A percentile compares a stretch with the other conserved stretches of the same genome.
These are phyloP conservation scores for Arenaria interpres DNA, from an alignment of 2,113 vertebrate genomes.

Conservation along the genomic window DNA sequence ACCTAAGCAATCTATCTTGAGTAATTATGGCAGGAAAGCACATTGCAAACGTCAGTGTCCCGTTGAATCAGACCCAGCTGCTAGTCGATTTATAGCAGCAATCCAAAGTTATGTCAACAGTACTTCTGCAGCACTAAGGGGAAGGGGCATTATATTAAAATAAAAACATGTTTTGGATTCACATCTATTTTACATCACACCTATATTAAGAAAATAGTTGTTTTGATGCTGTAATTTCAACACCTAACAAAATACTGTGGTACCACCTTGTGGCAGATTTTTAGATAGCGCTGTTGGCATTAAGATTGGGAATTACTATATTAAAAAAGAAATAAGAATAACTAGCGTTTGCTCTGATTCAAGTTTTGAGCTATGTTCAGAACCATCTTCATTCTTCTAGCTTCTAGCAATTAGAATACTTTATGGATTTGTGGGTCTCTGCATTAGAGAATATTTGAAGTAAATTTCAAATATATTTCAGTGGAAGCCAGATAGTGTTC, in stretches of 20 bases:
- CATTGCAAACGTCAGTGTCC: fast-evolving
- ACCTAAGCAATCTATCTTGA: not conserved
- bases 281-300: not conserved
- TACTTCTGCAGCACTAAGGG: not conserved
- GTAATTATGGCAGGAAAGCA: not conserved
- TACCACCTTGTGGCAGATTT: conserved; percentile 59
- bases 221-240: not conserved
- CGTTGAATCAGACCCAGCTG: not conserved
- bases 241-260: not conserved
- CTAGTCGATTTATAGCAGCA: not conserved
- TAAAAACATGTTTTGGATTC: not conserved
- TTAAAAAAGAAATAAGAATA: not conserved
- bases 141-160: not conserved
- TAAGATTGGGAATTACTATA: not conserved
- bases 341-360: not conserved
- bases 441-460: not conserved
- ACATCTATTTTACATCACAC: not conserved
- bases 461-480: not conserved
- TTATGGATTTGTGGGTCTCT: not conserved
- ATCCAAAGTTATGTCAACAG: not conserved
- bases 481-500: not conserved
- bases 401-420: not conserved
- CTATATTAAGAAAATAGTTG: not conserved
- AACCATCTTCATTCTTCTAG: not conserved
- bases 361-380: not conserved